Evolutionary conservation across 2,888 invertebrate genomes (phyloP).

Genomic region (Lasioglossum pauxillum): DNA sequence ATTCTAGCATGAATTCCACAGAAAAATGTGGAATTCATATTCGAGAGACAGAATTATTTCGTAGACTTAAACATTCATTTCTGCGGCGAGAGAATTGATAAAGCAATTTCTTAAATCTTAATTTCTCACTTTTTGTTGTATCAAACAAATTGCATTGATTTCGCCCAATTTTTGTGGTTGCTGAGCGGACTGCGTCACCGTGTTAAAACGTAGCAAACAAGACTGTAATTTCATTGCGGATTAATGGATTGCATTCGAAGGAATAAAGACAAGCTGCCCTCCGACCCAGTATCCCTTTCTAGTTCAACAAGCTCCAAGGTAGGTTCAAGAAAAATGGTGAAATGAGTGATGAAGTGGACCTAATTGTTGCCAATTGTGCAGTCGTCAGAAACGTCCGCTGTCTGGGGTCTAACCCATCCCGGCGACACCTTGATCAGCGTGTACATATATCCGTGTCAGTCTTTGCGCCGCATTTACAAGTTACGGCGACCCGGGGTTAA

Average conservation of each 20-base stretch:
- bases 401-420: slow-evolving; percentile 39
- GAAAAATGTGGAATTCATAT: neutral
- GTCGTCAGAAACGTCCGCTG: neutral
- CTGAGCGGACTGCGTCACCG: neutral
- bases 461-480: slow-evolving; percentile 68
- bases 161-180: neutral
- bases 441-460: slow-evolving; percentile 56
- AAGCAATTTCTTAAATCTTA: neutral
- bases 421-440: slow-evolving; percentile 61
- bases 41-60: neutral
- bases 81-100: neutral
- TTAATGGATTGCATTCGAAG: neutral
- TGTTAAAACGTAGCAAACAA: neutral
- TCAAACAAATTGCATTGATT: neutral
- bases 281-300: neutral
- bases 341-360: neutral
- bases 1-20: too few species aligned
- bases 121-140: neutral
- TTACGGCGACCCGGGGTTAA: slow-evolving; percentile 65
- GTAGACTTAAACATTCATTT: neutral
- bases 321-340: neutral
- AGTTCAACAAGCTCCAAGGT: neutral
- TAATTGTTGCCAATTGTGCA: neutral
- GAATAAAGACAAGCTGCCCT: too few species aligned
- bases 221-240: too few species aligned